Base-by-base conservation (phyloP, 1,140 invertebrate species). In the Ctenoplectra terminalis region DNA sequence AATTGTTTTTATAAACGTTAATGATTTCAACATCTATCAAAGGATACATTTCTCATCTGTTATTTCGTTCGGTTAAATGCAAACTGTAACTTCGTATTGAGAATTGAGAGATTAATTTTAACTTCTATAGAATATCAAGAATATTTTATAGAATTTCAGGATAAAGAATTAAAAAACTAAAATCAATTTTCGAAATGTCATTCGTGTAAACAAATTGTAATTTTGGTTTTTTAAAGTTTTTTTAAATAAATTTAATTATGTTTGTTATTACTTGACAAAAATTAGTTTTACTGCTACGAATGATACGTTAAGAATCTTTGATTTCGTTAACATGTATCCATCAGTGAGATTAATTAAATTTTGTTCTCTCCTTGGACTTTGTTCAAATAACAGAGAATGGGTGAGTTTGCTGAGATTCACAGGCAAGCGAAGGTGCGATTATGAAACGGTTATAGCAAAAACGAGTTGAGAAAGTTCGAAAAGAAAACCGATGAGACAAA, bases 281-380 rank as follows among this genome's bases (percentile, higher is more conserved):
- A 66, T 40, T 8, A 20, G 11, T n/a, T 8, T 0, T 15, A 34
- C 5, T n/a, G 20, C 1, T 11, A 11, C 5, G 13, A 37, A n/a
- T 11, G 13, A n/a, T 37, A n/a, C 20, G 20, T 63, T 1, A 23
- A 63, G 37, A 17, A 3, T 15, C 5, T 17, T 0, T 2, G 5
- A 23, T 23, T 61, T 34, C 20, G 23, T 0, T 6, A 66, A 66
- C 26, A 7, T 0, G 1, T 48, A 29, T n/a, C 1, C 8, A 2
- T 0, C 8, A 1, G 9, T 15, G 20, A 8, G 26, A n/a, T 3
- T 48, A 31, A n/a, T 31, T 13, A 0, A 56, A 43, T 17, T 37
- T 29, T 70, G 2, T 34, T 34, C 26, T 34, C 40, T 71, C 67
- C 15, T 69, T 50, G 54, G 43, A 79, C 34, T 79, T 71, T 48